phyloP scores from a whole-genome alignment of 2,797 vertebrate genomes.

The Acanthurus leucopareius region DNA sequence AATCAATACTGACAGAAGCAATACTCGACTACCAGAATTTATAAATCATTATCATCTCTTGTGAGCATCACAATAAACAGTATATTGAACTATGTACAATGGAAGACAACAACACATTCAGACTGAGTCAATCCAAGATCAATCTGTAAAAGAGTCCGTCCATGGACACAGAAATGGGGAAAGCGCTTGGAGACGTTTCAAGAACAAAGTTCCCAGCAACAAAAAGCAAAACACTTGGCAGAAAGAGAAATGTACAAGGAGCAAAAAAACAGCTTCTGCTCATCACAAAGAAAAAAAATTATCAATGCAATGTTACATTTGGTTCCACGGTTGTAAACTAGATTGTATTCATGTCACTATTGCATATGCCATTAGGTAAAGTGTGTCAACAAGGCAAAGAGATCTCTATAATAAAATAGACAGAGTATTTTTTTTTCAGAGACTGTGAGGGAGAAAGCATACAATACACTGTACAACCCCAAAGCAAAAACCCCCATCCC shows the following conservation, averaged over 20 bases:
- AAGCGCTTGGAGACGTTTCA: constrained; percentile 86
- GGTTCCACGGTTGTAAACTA: constrained; percentile 98
- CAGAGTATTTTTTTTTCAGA: constrained; percentile 53
- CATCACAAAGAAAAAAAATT: constrained; percentile 64
- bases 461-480: constrained; percentile 69
- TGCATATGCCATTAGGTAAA: constrained; percentile 92
- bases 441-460: constrained; percentile 67
- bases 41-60: constrained; percentile 75
- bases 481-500: constrained; percentile 60
- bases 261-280: constrained; percentile 85
- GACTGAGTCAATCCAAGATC: constrained; percentile 61
- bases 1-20: constrained; percentile 86
- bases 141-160: constrained; percentile 73
- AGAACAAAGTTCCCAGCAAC: constrained; percentile 85
- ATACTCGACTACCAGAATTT: constrained; percentile 80
- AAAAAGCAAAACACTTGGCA: constrained; percentile 87
- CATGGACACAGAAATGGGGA: constrained; percentile 78
- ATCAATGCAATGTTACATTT: constrained; percentile 90
- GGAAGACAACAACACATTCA: constrained; percentile 84
- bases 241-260: constrained; percentile 89
- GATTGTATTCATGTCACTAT: constrained; percentile 90
- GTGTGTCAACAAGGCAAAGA: constrained; percentile 82
- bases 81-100: constrained; percentile 83
- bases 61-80: constrained; percentile 82
- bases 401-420: constrained; percentile 80